Percentiles rank a stretch among this genome's conserved stretches.
These are phyloP conservation scores for Timema podura DNA, from an alignment of 2,888 invertebrate genomes.

Conservation along the genomic window DNA sequence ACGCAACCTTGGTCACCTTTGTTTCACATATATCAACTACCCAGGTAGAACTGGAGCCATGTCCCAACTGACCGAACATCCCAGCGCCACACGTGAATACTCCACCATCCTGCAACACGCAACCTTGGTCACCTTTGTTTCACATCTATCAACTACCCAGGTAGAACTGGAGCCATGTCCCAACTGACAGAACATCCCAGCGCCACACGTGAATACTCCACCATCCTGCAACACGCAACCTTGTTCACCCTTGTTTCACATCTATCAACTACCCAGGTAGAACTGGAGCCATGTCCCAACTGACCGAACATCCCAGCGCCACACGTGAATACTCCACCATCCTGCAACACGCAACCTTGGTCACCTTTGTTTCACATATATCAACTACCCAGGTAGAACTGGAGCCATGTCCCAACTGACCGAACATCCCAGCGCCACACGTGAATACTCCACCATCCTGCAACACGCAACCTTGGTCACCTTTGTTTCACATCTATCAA, in stretches of 20 bases:
- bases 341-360: constrained; percentile 45
- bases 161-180: constrained; percentile 77
- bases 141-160: too few species aligned
- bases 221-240: constrained; percentile 60
- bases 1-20: constrained; percentile 22
- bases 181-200: constrained; percentile 86
- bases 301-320: constrained; percentile 90
- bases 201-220: constrained; percentile 91
- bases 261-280: constrained; percentile 41
- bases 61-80: constrained; percentile 88
- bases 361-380: too few species aligned
- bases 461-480: constrained; percentile 32
- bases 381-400: constrained; percentile 47
- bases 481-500: too few species aligned
- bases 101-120: constrained; percentile 68
- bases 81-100: constrained; percentile 92
- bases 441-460: constrained; percentile 91
- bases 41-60: constrained; percentile 64
- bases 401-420: constrained; percentile 87
- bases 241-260: too few species aligned
- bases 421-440: constrained; percentile 86
- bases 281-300: constrained; percentile 77
- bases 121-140: too few species aligned
- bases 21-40: too few species aligned
- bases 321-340: constrained; percentile 93